phyloP scores from a whole-genome alignment of 2,113 vertebrate genomes.

The Epinephelus fuscoguttatus region DNA sequence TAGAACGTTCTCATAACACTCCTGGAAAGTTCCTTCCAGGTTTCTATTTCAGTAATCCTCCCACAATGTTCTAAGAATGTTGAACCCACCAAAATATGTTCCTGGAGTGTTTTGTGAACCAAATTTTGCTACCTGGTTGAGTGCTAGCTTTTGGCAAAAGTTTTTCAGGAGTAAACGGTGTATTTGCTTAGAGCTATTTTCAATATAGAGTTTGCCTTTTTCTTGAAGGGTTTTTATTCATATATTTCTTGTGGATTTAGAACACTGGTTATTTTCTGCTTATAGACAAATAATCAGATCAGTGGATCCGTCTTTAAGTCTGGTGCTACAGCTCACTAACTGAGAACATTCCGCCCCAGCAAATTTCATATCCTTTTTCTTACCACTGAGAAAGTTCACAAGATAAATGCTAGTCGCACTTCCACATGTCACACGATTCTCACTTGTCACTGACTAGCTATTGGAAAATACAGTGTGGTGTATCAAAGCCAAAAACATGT shows the following conservation, averaged over 20 bases:
- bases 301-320: background rate
- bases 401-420: background rate
- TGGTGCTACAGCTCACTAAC: no score
- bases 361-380: constrained; percentile 17
- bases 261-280: background rate
- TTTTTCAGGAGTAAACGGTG: background rate
- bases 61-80: no score
- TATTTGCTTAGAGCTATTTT: background rate
- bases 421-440: background rate
- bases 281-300: background rate
- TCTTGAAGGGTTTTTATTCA: background rate
- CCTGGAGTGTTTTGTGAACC: no score
- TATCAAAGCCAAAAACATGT: background rate
- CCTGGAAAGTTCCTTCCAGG: no score
- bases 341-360: fast-evolving
- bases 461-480: background rate
- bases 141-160: background rate
- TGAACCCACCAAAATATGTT: no score
- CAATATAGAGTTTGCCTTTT: background rate
- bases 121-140: no score
- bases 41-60: no score
- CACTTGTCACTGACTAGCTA: background rate
- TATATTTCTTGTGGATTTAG: background rate
- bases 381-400: background rate
- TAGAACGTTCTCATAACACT: no score